These are phyloP conservation scores for Cacoxenus indagator DNA, from an alignment of 2,888 invertebrate species.

Conservation along the genomic window DNA sequence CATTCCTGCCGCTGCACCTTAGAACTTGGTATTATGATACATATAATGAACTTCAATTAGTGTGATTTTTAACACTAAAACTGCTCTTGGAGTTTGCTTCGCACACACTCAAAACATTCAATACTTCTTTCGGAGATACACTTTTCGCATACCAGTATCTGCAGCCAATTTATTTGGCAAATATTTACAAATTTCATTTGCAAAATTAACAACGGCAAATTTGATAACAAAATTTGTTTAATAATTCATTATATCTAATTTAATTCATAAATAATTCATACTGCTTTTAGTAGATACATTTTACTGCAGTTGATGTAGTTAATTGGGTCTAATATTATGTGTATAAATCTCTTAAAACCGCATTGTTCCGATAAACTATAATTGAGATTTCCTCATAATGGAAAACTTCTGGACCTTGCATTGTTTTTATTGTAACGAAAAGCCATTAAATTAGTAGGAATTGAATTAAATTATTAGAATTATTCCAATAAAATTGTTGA, in stretches of 20 bases:
- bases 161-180: conserved; percentile 7
- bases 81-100: no score
- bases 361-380: no score
- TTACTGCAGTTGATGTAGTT: no score
- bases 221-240: no score
- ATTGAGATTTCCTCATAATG: no score
- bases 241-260: background rate
- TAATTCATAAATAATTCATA: background rate
- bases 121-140: background rate
- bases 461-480: no score
- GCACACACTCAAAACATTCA: background rate
- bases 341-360: no score
- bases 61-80: background rate
- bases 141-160: background rate
- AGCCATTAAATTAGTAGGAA: no score
- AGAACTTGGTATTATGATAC: background rate
- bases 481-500: no score
- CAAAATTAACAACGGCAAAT: background rate
- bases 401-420: conserved; percentile 5
- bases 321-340: no score
- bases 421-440: background rate
- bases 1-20: background rate
- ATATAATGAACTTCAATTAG: background rate
- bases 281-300: no score
- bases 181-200: conserved; percentile 8